Base-by-base conservation (phyloP, 2,797 vertebrate species). In the Galaxias olidus region DNA sequence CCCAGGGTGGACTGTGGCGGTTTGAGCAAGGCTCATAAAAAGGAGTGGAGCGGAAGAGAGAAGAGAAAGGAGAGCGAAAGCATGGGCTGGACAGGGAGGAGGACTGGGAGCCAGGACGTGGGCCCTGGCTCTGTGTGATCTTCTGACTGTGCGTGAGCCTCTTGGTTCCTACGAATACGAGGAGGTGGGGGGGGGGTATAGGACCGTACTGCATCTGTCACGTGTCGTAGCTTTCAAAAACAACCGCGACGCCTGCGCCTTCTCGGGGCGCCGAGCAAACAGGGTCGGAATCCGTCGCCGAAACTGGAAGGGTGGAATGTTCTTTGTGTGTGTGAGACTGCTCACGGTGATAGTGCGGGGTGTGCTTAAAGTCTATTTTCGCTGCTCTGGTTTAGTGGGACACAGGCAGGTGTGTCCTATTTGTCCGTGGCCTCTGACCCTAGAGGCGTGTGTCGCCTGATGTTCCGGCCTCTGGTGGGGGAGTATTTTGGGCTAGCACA, bases 21-120 rank as follows among this genome's bases (percentile, higher is more conserved):
- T 57, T 75, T 58, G 46, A 49, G 68, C 69, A 68, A 58, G 69
- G 67, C 73, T 73, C 70, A 62, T 46, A 58, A 20, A 40, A 19
- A 20, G 18, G 40, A 19, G 11, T 47, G 65, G 54, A 69, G 53
- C 40, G 15, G 44, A n/a, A 43, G 46, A 52, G 47, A 72, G 46
- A 66, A 1, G 73, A 79, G 3, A 6, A 6, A 6, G 30, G 30
- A 3, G 30, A n/a, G n/a, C n/a, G n/a, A n/a, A n/a, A n/a, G n/a
- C n/a, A n/a, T n/a, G n/a, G n/a, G n/a, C n/a, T n/a, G n/a, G n/a
- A n/a, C n/a, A n/a, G 3, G 30, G 30, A 6, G 30, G 30, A 3
- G 30, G 30, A 30, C 30, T 30, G 3, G 52, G n/a, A 45, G 19
- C 18, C 1, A 52, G 11, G 17, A 50, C 42, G 14, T 30, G 60